phyloP scores from a whole-genome alignment of 2,797 vertebrate species.

The Ctenopoma multispine region DNA sequence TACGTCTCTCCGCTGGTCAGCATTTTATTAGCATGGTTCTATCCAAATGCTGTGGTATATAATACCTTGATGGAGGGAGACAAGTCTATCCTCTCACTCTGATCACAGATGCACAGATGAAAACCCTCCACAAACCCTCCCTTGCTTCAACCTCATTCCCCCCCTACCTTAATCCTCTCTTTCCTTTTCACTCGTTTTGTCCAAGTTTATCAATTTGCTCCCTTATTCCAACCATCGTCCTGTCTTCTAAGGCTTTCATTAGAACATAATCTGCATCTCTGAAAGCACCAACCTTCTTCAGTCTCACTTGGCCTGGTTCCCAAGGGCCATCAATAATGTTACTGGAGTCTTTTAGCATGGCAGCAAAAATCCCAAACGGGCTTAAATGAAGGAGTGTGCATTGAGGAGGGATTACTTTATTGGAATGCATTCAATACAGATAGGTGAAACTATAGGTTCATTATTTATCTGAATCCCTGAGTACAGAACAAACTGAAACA shows the following conservation, averaged over 20 bases:
- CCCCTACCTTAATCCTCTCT: slow-evolving; percentile 37
- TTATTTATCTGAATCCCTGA: slow-evolving; percentile 22
- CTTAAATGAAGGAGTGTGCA: slow-evolving; percentile 22
- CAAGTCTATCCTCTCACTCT: slow-evolving; percentile 26
- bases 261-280: slow-evolving; percentile 25
- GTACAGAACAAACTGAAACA: slow-evolving; percentile 24
- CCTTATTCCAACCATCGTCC: slow-evolving; percentile 21
- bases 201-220: slow-evolving; percentile 22
- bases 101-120: slow-evolving; percentile 42
- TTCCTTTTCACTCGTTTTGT: slow-evolving; percentile 29
- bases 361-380: slow-evolving; percentile 35
- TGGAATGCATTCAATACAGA: slow-evolving; percentile 44
- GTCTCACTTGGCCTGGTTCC: slow-evolving; percentile 2
- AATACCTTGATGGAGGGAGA: not conserved
- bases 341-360: slow-evolving; percentile 45
- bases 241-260: slow-evolving; percentile 36
- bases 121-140: slow-evolving; percentile 36
- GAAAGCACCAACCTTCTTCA: slow-evolving; percentile 13
- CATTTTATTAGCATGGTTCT: slow-evolving; percentile 38
- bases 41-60: slow-evolving; percentile 39
- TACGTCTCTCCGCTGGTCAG: slow-evolving; percentile 23
- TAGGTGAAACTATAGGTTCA: slow-evolving; percentile 20
- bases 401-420: slow-evolving; percentile 58
- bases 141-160: not conserved
- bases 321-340: slow-evolving; percentile 46